Evolutionary conservation across 2,797 vertebrate genomes (phyloP), one percentile per base, ranked within the genome.

Genomic region (Carapus acus): DNA sequence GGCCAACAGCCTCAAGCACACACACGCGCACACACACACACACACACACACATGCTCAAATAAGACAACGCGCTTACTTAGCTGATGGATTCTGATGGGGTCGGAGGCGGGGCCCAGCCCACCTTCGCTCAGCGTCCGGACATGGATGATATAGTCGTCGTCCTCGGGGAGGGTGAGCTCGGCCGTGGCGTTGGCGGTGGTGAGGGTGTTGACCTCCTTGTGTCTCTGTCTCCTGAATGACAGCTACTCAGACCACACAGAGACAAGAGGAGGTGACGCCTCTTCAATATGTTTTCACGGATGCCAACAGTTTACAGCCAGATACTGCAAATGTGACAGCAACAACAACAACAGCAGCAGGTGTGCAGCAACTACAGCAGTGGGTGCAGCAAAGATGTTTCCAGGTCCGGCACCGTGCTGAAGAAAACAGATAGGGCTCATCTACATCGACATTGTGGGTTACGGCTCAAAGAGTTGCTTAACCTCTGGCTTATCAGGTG

Each of bases 71-170:
- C 37, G 77, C 93, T 76, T 88, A 97, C 94, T 91, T 16, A 92
- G 82, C 17, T 91, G 88, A 68, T 95, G 94, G 48, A 98, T 90
- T 65, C 86, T 85, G 80, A 98, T 90, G 78, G 92, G 90, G 6
- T 93, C 88, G 0, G 94, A 96, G 42, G 91, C 86, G 1, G 88
- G 82, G 29, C 94, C 94, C 2, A 94, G 91, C 2, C 94, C 94
- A 1, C 94, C 93, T 9, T 91, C 92, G 0, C 89, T 94, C 22
- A 90, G 83, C 2, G 94, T 90, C 64, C 84, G 89, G 16, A 98
- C 88, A 77, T 89, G 88, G 62, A 97, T 89, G 17, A 92, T 60
- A 73, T 94, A 97, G 64, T 96, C 92, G 1, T 94, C 91, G 0
- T 89, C 84, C 2, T 86, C 75, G 0, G 84, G 87, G 24, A 97